Conservation (phyloP, 2,888 invertebrate genomes). For the Neria commutata region DNA sequence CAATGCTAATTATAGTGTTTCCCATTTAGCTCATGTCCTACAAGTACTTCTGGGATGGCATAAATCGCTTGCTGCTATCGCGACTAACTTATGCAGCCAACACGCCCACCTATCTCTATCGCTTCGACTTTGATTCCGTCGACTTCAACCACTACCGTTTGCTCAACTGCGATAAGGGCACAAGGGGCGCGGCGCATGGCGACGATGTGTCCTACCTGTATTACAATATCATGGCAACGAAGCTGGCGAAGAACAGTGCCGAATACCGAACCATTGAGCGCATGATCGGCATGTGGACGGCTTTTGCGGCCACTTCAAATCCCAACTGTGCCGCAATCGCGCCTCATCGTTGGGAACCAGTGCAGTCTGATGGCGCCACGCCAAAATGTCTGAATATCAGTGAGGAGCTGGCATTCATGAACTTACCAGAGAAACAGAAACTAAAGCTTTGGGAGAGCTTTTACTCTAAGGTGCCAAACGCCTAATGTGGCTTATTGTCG, state of each 20-base stretch:
- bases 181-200: conserved; percentile 54
- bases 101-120: conserved; percentile 53
- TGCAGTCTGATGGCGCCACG: conserved; percentile 28
- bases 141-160: conserved; percentile 54
- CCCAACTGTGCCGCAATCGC: conserved; percentile 50
- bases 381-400: conserved; percentile 51
- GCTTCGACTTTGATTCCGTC: conserved; percentile 59
- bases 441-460: conserved; percentile 47
- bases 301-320: conserved; percentile 53
- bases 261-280: conserved; percentile 56
- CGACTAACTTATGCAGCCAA: conserved; percentile 40
- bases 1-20: background rate
- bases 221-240: conserved; percentile 41
- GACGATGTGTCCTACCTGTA: conserved; percentile 60
- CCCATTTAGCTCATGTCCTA: conserved; percentile 38
- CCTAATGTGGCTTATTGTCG: too few relatives aligned
- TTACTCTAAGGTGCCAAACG: conserved; percentile 29
- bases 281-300: conserved; percentile 56
- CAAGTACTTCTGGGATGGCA: conserved; percentile 53
- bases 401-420: conserved; percentile 45
- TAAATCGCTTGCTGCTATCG: conserved; percentile 46
- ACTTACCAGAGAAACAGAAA: conserved; percentile 43
- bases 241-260: conserved; percentile 35
- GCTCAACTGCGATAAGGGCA: conserved; percentile 43
- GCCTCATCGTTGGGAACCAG: conserved; percentile 41